Conservation (phyloP, 1,140 invertebrate species). For the Brachionus manjavacas region DNA sequence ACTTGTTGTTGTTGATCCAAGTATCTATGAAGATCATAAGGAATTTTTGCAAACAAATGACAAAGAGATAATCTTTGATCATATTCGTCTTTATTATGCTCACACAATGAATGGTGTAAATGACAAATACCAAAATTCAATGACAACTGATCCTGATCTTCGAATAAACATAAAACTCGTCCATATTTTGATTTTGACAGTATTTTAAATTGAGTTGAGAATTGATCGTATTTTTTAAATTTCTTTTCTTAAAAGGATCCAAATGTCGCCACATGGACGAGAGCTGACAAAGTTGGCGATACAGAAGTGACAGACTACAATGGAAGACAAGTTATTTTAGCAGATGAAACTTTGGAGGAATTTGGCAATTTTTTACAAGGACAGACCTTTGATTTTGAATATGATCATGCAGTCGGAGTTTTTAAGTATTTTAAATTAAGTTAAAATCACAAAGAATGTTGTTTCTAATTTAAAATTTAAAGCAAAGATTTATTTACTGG, state of each 20-base stretch:
- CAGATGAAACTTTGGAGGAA: background rate
- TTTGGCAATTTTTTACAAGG: background rate
- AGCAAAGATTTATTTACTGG: background rate
- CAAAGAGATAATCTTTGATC: background rate
- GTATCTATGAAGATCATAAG: background rate
- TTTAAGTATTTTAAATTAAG: background rate
- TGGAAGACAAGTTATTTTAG: background rate
- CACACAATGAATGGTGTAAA: background rate
- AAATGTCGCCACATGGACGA: background rate
- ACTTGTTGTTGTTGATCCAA: background rate
- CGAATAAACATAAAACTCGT: background rate
- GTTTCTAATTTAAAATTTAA: background rate
- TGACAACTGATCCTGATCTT: background rate
- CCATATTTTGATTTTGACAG: slow-evolving; percentile 10
- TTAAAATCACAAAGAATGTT: background rate
- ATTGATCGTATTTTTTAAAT: background rate
- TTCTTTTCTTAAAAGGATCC: background rate
- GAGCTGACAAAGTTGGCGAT: background rate
- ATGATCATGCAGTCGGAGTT: slow-evolving; percentile 33
- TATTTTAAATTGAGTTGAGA: background rate
- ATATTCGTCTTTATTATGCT: background rate
- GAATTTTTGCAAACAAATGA: background rate
- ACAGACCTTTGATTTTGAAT: background rate
- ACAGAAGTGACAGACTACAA: background rate
- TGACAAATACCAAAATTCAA: slow-evolving; percentile 17